Percentiles rank a stretch among this genome's conserved stretches.
Conservation (phyloP, 30 jellyfish, hydroid and myxozoan genomes). For the Hydractinia echinata region DNA sequence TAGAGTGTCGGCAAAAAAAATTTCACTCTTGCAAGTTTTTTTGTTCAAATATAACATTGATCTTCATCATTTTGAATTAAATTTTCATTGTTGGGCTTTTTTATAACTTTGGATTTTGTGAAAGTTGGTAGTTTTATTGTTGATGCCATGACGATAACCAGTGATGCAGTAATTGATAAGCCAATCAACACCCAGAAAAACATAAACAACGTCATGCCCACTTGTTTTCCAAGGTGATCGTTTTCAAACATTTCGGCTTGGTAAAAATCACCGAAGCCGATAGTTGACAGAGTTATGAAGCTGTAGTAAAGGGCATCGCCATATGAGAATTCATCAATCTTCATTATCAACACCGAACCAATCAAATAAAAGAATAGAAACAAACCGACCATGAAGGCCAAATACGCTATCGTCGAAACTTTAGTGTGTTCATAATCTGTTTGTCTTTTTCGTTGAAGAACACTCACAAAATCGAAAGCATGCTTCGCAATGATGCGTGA, state of each 20-base stretch:
- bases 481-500: not conserved
- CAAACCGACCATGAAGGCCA: not conserved
- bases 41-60: too few species aligned
- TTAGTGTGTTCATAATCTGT: not conserved
- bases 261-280: slow-evolving; percentile 4
- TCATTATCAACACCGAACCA: not conserved
- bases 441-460: not conserved
- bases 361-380: not conserved
- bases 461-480: not conserved
- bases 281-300: not conserved
- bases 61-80: too few species aligned
- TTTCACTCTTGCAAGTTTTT: too few species aligned
- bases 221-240: not conserved
- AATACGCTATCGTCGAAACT: not conserved
- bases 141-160: not conserved
- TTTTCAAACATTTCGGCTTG: not conserved
- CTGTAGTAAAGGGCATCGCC: slow-evolving; percentile 7
- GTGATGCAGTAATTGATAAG: not conserved
- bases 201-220: not conserved
- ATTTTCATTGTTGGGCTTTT: too few species aligned
- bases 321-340: not conserved
- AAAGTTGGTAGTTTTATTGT: not conserved
- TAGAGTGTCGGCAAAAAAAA: too few species aligned
- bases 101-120: too few species aligned
- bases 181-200: slow-evolving; percentile 4